Evolutionary conservation across 2,797 vertebrate species (phyloP).

Genomic region (Amniataba percoides): DNA sequence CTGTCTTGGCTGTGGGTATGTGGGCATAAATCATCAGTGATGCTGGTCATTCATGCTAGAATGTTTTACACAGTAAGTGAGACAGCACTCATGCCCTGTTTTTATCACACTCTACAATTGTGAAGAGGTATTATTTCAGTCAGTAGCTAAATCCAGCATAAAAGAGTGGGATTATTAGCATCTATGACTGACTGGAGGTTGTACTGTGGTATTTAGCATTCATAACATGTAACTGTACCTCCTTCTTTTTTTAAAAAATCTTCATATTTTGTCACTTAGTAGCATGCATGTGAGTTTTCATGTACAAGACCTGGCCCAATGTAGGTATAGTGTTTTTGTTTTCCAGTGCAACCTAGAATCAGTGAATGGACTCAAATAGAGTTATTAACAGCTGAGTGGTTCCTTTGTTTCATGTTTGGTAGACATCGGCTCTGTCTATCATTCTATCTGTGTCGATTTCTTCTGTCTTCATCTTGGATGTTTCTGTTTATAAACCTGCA

Average conservation of each 20-base stretch:
- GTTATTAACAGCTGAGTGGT: slow-evolving; percentile 6
- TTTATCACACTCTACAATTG: background rate
- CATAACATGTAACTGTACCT: too few species aligned
- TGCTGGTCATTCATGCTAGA: background rate
- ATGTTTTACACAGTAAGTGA: background rate
- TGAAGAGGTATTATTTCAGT: background rate
- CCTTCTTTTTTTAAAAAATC: too few species aligned
- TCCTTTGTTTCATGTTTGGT: background rate
- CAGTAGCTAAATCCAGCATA: background rate
- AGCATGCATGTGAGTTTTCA: background rate
- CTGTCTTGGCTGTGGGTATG: background rate
- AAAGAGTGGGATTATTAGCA: too few species aligned
- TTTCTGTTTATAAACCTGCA: slow-evolving; percentile 41
- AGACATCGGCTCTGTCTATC: background rate
- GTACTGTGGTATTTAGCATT: too few species aligned
- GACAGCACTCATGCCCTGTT: too few species aligned
- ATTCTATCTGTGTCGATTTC: slow-evolving; percentile 3
- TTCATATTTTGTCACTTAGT: background rate
- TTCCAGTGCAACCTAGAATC: slow-evolving; percentile 3
- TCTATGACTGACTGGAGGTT: too few species aligned
- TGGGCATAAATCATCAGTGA: background rate
- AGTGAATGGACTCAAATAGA: slow-evolving; percentile 6
- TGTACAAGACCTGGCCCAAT: background rate
- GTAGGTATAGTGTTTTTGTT: slow-evolving; percentile 5
- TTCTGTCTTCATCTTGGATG: slow-evolving; percentile 5